These are phyloP conservation scores for Herpailurus yagouaroundi DNA, from an alignment of 2,113 vertebrate species.

Conservation along the genomic window DNA sequence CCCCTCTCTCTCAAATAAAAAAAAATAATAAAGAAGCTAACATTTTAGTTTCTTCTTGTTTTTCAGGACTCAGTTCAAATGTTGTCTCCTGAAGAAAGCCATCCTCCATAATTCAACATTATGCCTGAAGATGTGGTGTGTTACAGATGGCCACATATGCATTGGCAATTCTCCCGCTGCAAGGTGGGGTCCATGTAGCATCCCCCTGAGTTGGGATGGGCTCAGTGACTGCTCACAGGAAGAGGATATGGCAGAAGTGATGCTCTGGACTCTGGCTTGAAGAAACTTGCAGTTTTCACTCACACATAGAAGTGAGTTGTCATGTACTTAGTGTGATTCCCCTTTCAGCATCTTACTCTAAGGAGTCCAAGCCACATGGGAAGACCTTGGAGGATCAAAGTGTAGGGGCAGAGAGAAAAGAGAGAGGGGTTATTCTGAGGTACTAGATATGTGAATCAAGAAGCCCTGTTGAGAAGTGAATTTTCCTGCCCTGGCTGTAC, in stretches of 20 bases:
- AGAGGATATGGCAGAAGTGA: neutral
- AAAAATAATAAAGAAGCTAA: neutral
- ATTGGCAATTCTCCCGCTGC: neutral
- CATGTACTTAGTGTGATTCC: neutral
- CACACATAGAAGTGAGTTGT: neutral
- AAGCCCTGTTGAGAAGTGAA: neutral
- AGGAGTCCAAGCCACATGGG: neutral
- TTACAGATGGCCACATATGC: neutral
- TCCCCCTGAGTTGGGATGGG: neutral
- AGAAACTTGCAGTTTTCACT: neutral
- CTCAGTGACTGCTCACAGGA: neutral
- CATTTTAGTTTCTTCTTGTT: conserved; percentile 33
- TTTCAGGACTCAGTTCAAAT: neutral
- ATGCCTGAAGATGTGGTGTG: neutral
- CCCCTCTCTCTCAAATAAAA: too few species aligned
- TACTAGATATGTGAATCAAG: neutral
- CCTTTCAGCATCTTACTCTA: neutral
- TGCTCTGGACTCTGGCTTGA: neutral
- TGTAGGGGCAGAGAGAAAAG: too few species aligned
- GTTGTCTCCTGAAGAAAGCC: neutral
- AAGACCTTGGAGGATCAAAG: neutral
- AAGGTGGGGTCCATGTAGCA: neutral
- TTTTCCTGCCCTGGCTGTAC: neutral
- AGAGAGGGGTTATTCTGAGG: neutral
- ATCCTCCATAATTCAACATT: neutral